phyloP scores from a whole-genome alignment of 2,888 invertebrate species.

The Drosophila pseudotakahashii region DNA sequence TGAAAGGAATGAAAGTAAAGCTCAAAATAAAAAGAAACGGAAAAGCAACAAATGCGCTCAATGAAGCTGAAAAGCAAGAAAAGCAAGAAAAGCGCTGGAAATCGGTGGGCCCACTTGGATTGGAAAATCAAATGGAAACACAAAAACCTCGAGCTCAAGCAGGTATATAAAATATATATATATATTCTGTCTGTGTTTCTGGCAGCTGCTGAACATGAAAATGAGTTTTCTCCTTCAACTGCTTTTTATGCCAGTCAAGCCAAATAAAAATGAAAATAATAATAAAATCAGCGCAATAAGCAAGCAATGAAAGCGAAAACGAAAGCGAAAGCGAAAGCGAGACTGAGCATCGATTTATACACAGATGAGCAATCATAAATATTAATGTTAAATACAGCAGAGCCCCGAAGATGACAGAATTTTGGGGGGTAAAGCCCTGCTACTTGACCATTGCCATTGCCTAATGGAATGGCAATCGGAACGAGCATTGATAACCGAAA shows the following conservation, averaged over 20 bases:
- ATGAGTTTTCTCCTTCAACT: conserved; percentile 60
- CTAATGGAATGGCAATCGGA: conserved; percentile 54
- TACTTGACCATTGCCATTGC: conserved; percentile 48
- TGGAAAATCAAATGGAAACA: conserved; percentile 75
- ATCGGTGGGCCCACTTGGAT: conserved; percentile 56
- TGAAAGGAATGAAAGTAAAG: conserved; percentile 13
- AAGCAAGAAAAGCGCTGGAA: conserved; percentile 49
- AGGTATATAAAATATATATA: conserved; percentile 53
- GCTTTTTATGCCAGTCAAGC: conserved; percentile 59
- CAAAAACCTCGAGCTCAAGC: conserved; percentile 19
- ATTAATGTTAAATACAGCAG: conserved; percentile 73
- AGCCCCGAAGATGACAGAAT: not conserved
- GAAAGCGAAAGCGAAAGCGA: conserved; percentile 14
- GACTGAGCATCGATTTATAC: conserved; percentile 44
- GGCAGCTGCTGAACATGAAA: conserved; percentile 75
- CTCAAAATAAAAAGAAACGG: conserved; percentile 45
- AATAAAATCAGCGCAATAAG: conserved; percentile 77
- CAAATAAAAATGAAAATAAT: conserved; percentile 47
- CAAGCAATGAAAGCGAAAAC: conserved; percentile 65
- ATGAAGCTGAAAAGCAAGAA: conserved; percentile 75
- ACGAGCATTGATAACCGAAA: conserved; percentile 36
- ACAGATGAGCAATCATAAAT: conserved; percentile 76
- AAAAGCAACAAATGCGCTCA: conserved; percentile 64
- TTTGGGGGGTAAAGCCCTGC: not conserved
- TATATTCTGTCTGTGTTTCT: conserved; percentile 51